Evolutionary conservation across 2,888 invertebrate genomes (phyloP).

Genomic region (Clunio marinus): DNA sequence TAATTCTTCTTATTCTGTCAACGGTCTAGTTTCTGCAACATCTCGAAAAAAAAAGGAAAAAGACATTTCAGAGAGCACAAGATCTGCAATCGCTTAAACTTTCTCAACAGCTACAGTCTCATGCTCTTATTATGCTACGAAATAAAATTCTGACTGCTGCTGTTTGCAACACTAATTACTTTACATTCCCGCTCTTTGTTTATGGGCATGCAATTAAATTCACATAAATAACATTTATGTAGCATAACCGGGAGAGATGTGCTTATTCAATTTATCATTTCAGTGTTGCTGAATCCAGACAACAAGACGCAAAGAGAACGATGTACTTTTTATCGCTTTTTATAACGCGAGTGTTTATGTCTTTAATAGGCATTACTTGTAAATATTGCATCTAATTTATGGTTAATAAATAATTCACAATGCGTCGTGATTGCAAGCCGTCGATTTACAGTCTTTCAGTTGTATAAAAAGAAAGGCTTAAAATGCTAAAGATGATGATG

Average conservation of each 20-base stretch:
- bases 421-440: too few species aligned
- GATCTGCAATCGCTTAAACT: too few species aligned
- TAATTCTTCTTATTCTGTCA: too few species aligned
- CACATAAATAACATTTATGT: slow-evolving; percentile 36
- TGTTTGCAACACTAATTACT: slow-evolving; percentile 33
- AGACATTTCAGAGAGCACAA: too few species aligned
- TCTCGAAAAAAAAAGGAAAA: too few species aligned
- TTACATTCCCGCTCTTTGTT: slow-evolving; percentile 30
- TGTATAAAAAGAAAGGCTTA: too few species aligned
- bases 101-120: too few species aligned
- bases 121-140: not conserved
- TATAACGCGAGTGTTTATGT: not conserved
- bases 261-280: slow-evolving; percentile 36
- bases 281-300: not conserved
- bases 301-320: not conserved
- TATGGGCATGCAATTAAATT: slow-evolving; percentile 33
- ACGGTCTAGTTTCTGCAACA: not conserved
- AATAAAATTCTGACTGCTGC: not conserved
- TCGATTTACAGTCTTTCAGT: too few species aligned
- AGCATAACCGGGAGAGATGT: not conserved
- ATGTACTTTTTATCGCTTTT: slow-evolving; percentile 17
- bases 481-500: too few species aligned
- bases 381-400: slow-evolving; percentile 24
- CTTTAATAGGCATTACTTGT: slow-evolving; percentile 18
- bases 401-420: slow-evolving; percentile 18